Evolutionary conservation across 2,797 vertebrate species (phyloP), one percentile per base, ranked within the genome.

Genomic region (Craterocephalus amniculus): DNA sequence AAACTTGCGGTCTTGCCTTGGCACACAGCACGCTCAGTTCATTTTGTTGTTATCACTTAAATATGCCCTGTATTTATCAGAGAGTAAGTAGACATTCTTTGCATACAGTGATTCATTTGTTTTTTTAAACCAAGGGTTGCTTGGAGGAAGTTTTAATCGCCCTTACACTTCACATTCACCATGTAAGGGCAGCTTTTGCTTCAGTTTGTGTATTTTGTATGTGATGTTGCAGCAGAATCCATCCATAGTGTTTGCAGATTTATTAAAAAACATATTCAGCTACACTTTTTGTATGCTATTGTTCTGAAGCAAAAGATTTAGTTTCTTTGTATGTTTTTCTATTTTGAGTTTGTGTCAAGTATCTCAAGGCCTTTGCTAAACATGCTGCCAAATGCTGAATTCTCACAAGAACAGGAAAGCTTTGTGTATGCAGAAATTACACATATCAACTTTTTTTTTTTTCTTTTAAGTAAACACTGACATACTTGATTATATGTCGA

Each of bases 71-170:
- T 78, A 85, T 90, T 88, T 81, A 80, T 79, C 59, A 77, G 73
- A 72, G 83, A 82, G 88, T 83, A 85, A 89, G 77, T 79, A 84
- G 81, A 82, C 68, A 85, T 78, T 74, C 82, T 85, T 80, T 90
- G 88, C 79, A 74, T 68, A 66, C 72, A 62, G 66, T 65, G 69
- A 43, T 18, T 20, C 18, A 45, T 85, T 90, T 77, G 29, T 36
- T 58, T 48, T 18, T 58, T 68, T 88, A 61, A 18, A 86, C 69
- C 76, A 78, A 38, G 20, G n/a, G 54, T 62, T 60, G 45, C 34
- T 56, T 51, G 40, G 27, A 56, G 22, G 16, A 26, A 48, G 54
- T 57, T 48, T 57, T 76, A 59, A 88, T 89, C 74, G 76, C 59
- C 63, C 78, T 70, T 85, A 72, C 59, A 64, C 70, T 87, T 78